Evolutionary conservation across 2,888 invertebrate genomes (phyloP).

Genomic region (Stomorhina lunata): DNA sequence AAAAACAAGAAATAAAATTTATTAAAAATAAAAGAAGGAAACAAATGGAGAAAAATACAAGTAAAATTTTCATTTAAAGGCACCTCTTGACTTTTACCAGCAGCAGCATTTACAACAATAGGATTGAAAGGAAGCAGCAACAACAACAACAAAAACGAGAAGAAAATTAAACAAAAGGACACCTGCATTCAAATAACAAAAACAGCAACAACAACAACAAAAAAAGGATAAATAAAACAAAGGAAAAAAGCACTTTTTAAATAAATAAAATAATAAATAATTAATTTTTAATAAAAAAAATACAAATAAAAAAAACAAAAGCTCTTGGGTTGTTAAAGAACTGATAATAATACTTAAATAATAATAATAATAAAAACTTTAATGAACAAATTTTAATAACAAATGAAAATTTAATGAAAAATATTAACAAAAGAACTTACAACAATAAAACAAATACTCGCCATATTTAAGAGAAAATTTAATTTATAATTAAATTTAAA

Average conservation of each 20-base stretch:
- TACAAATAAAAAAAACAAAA: conserved; percentile 45
- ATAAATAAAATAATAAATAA: conserved; percentile 51
- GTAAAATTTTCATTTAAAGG: conserved; percentile 19
- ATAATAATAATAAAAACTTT: background rate
- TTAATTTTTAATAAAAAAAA: too few relatives aligned
- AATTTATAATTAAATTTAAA: conserved; percentile 32
- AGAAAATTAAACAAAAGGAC: conserved; percentile 1
- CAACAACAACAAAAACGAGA: background rate
- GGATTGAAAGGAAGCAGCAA: too few relatives aligned
- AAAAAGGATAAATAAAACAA: background rate
- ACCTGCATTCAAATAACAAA: conserved; percentile 41
- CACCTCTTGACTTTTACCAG: conserved; percentile 40
- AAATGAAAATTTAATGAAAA: conserved; percentile 19
- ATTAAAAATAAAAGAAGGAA: conserved; percentile 9
- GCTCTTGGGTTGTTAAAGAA: conserved; percentile 67
- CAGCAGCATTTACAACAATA: conserved; percentile 53
- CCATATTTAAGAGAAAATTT: conserved; percentile 70
- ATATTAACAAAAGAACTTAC: conserved; percentile 51
- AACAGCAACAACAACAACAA: background rate
- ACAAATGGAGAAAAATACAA: background rate
- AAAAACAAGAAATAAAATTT: conserved; percentile 50
- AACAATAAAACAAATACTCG: conserved; percentile 76
- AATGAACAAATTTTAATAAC: conserved; percentile 37
- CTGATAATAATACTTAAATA: conserved; percentile 55
- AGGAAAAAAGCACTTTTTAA: conserved; percentile 60